Evolutionary conservation across 2,888 invertebrate genomes (phyloP).

Genomic region (Caenorhabditis auriculariae): DNA sequence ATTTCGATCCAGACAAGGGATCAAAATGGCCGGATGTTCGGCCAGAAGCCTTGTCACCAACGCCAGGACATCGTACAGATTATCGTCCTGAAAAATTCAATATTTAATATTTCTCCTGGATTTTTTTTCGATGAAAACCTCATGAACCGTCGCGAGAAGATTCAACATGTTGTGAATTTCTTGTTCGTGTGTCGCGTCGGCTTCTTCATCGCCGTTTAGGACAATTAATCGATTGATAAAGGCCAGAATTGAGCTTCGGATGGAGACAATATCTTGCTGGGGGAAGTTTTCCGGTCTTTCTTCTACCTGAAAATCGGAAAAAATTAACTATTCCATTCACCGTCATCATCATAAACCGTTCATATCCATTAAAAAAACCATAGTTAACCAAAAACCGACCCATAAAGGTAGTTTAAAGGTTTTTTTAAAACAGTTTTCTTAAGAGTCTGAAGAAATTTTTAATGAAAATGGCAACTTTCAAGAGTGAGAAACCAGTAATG

Average conservation of each 20-base stretch:
- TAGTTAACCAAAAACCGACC: no score
- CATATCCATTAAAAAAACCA: no score
- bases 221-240: constrained; percentile 69
- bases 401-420: no score
- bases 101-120: not conserved
- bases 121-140: no score
- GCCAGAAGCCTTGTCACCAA: constrained; percentile 95
- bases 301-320: constrained; percentile 18
- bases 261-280: constrained; percentile 88
- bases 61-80: constrained; percentile 94
- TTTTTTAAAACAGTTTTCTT: no score
- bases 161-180: constrained; percentile 97
- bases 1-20: constrained; percentile 78
- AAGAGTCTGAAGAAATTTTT: no score
- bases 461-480: no score
- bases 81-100: constrained; percentile 78
- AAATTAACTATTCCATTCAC: no score
- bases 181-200: constrained; percentile 73
- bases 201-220: constrained; percentile 27
- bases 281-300: constrained; percentile 65
- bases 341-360: no score
- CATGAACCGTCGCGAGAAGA: constrained; percentile 94
- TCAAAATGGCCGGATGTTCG: constrained; percentile 87
- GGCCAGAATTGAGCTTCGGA: constrained; percentile 87
- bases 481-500: no score